phyloP scores from a whole-genome alignment of 1,140 invertebrate genomes.

The Ganaspis sp. region DNA sequence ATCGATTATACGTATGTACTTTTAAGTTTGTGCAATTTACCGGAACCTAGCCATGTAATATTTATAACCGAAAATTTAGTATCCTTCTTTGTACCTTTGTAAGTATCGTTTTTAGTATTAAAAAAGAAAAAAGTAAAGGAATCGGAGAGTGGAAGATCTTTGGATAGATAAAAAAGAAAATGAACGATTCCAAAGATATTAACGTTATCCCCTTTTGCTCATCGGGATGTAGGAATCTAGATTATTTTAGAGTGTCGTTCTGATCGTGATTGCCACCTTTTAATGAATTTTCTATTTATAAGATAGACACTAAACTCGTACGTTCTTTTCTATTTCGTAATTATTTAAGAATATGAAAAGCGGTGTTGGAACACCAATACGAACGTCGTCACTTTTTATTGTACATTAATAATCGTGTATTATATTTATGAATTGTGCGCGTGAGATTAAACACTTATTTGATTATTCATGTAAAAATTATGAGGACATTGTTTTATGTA shows the following conservation, averaged over 20 bases:
- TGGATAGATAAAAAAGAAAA: too few species aligned
- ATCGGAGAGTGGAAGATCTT: not conserved
- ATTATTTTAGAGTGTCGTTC: constrained; percentile 8
- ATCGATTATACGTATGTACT: not conserved
- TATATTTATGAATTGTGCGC: constrained; percentile 25
- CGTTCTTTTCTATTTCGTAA: not conserved
- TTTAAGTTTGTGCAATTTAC: constrained; percentile 29
- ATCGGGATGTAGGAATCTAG: not conserved
- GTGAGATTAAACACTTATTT: not conserved
- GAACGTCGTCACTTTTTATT: constrained; percentile 28
- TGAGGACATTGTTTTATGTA: not conserved
- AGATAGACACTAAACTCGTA: not conserved
- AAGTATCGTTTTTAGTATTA: constrained; percentile 23
- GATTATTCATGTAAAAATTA: not conserved
- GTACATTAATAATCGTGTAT: constrained; percentile 16
- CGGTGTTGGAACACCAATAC: not conserved
- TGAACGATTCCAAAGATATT: constrained; percentile 4
- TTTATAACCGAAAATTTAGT: not conserved
- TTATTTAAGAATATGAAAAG: not conserved
- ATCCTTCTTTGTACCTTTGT: constrained; percentile 14
- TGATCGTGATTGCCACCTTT: not conserved
- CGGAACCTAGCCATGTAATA: constrained; percentile 21
- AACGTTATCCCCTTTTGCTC: not conserved
- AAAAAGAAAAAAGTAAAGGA: not conserved
- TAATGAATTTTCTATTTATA: not conserved